Base-by-base conservation (phyloP, 1,140 invertebrate species). In the Ostrea denselamellosa region DNA sequence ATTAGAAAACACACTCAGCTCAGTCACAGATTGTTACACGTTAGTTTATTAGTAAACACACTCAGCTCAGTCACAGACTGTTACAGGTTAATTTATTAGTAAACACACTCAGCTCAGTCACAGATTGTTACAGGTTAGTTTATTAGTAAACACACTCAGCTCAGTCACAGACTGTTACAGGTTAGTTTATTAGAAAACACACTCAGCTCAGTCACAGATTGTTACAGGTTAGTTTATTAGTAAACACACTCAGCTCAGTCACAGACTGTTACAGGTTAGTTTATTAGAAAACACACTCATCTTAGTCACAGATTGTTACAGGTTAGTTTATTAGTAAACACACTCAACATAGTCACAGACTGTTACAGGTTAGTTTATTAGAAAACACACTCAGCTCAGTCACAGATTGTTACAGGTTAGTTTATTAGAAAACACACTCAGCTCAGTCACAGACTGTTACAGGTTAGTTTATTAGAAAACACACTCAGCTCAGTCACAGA, bases 401-500 rank as follows among this genome's bases (percentile, higher is more conserved):
- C 58, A 62, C 12, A 14, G 58, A 12, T n/a, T 34, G 0, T 71
- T 71, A 28, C 9, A 71, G 68, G 68, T 77, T 87, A 85, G 77
- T 52, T 17, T 19, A 44, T 5, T 2, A 95, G 97, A 71, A 97
- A 96, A 90, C 95, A 97, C 56, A 94, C 97, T 0, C 96, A 25
- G 14, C 12, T 44, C 1, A 28, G 0, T 28, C 68, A 77, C 22
- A 77, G 22, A n/a, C n/a, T n/a, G n/a, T n/a, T n/a, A n/a, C n/a
- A n/a, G n/a, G n/a, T n/a, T n/a, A n/a, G n/a, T n/a, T n/a, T n/a
- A n/a, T n/a, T n/a, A 95, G 97, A 71, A 97, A 96, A 90, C 95
- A 97, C 58, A 94, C 97, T 0, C 96, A 97, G 92, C 95, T 98
- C 82, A 96, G 97, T 90, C 97, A 98, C 93, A 94, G 97, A 87